Base-by-base conservation (phyloP, 2,888 invertebrate genomes). In the Nasonia oneida region DNA sequence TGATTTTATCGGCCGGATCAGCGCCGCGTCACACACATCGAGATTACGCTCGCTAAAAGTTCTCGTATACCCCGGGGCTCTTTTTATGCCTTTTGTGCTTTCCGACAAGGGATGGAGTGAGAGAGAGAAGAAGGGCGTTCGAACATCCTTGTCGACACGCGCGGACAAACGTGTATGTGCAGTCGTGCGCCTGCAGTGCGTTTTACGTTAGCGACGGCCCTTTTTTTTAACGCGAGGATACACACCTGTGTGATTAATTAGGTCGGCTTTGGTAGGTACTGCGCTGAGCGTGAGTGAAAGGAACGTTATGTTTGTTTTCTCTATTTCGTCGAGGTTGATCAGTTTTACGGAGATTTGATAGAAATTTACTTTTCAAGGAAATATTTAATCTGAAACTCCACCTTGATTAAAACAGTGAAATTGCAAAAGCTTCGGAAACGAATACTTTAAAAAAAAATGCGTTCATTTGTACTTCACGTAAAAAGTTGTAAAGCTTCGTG, bases 1-100 rank as follows among this genome's bases (percentile, higher is more conserved):
- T 67, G 74, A 85, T 79, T 85, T 78, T 67, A 70, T 78, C 53
- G 67, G 57, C 29, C 53, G 73, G 77, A 85, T 81, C 73, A 85
- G 73, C 23, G 79, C 14, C 39, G 85, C 23, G 77, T 77, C 76
- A 42, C 57, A 42, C 57, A 42, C 76, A 70, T 81, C 50, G 73
- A 76, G 75, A 81, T 76, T 85, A 77, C 61, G 1, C 61, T 61
- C 37, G 64, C 42, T 50, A 50, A 84, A 73, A 80, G 50, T 80
- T 79, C 70, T 70, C 53, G 53, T 42, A 76, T 76, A 18, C 37
- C 18, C 71, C 47, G 42, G 23, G 23, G 42, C 42, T 18, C 39
- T 76, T 75, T 61, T 82, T 39, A 42, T 76, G 70, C 29, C 53
- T 70, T 76, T 82, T 76, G 53, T 76, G 50, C 5, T 73, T 29